Evolutionary conservation across 2,888 invertebrate species (phyloP), one percentile per base, ranked within the genome.

Genomic region (Orgyia antiqua): DNA sequence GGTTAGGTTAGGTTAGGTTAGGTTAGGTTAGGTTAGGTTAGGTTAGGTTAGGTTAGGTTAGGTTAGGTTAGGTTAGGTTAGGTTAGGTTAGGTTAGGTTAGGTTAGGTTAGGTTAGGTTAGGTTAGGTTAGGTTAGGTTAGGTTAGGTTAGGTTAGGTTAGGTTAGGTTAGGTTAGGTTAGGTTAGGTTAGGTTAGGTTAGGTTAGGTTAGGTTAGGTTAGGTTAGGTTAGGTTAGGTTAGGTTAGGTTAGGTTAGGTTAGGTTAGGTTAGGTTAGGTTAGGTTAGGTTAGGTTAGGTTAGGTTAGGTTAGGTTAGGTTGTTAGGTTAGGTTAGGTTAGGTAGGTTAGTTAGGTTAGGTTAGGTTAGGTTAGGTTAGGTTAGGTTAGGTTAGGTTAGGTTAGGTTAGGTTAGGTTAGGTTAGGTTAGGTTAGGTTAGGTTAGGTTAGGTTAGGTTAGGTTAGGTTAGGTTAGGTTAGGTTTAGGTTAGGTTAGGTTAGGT

Each of bases 401-500:
- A 41, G 48, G 42, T 48, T 45, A 41, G 45, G 45, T 45, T 42
- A 43, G 26, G 26, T 26, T 17, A 17, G 26, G 15, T 26, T 17
- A 33, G 45, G 44, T 45, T 48, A 42, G 45, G 48, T 45, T 45
- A 43, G 45, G 49, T 49, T 49, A 42, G 45, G 49, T 49, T 49
- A 44, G 45, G 48, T 45, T 25, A 36, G 39, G 40, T 41, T 45
- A 37, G 42, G 40, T 44, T 17, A 17, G 26, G 15, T 26, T 17
- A 17, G 26, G 15, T 43, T 34, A 33, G 44, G 33, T 15, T 48
- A 48, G 45, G 48, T 48, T 45, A 42, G 45, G 48, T 45, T n/a
- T 42, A 35, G 42, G 45, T 48, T 48, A 48, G 43, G 43, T 43
- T 42, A 37, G 41, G 21, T 21, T 21, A 21, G 21, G 21, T n/a